Conservation (phyloP, 2,888 invertebrate genomes). For the Nomada ferruginata region DNA sequence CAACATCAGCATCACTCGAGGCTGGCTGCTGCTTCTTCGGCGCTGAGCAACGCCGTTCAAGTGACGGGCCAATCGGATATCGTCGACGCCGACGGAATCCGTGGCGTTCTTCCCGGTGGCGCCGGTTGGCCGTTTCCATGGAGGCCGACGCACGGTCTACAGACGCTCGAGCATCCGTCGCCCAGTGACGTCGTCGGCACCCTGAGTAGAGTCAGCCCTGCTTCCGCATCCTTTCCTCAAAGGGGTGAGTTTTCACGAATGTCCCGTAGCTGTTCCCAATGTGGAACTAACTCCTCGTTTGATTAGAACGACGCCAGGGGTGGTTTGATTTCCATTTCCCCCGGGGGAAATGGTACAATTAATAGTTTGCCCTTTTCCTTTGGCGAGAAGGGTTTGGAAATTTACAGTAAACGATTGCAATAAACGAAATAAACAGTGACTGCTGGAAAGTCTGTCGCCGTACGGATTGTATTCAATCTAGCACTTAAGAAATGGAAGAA, state of each 20-base stretch:
- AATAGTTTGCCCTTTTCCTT: too few species aligned
- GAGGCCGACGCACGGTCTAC: constrained; percentile 81
- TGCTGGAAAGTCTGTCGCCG: too few species aligned
- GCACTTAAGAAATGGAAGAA: background rate
- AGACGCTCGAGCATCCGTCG: constrained; percentile 81
- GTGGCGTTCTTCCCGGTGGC: constrained; percentile 78
- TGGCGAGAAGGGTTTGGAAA: too few species aligned
- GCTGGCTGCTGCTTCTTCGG: constrained; percentile 78
- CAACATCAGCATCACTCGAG: constrained; percentile 81
- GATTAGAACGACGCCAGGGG: background rate
- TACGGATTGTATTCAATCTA: too few species aligned
- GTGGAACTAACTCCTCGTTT: background rate
- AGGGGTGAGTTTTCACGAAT: constrained; percentile 76
- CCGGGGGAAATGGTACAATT: too few species aligned
- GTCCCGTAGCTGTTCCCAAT: too few species aligned
- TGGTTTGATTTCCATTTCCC: too few species aligned
- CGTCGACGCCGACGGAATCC: constrained; percentile 78
- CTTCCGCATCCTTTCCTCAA: constrained; percentile 80
- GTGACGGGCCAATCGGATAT: constrained; percentile 79
- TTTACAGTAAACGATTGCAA: too few species aligned
- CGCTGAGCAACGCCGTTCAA: constrained; percentile 77
- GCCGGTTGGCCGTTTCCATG: constrained; percentile 83
- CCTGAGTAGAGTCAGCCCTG: constrained; percentile 81
- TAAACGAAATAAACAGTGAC: too few species aligned
- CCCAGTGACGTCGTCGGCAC: constrained; percentile 78